Conservation (phyloP, 2,113 vertebrate genomes). For the Cebidichthys violaceus region DNA sequence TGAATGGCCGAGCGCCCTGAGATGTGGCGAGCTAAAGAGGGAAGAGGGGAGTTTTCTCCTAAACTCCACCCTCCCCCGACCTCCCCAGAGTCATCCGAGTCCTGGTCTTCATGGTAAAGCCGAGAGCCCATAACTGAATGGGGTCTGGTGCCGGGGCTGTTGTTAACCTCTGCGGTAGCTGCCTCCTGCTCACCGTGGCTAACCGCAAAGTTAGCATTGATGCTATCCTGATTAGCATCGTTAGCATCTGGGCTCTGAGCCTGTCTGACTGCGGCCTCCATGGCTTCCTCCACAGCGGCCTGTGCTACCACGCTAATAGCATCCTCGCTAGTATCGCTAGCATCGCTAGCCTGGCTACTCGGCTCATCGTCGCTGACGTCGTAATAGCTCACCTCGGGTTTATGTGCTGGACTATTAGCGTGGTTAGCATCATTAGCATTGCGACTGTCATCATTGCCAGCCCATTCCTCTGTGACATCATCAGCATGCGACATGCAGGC, state of each 20-base stretch:
- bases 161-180: background rate
- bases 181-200: constrained; percentile 1
- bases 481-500: constrained; percentile 3
- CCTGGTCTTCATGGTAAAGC: constrained; percentile 23
- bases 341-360: constrained; percentile 34
- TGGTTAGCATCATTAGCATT: constrained; percentile 15
- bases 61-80: constrained; percentile 39
- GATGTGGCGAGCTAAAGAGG: background rate
- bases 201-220: constrained; percentile 23
- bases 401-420: background rate
- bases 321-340: constrained; percentile 64
- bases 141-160: constrained; percentile 5
- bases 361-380: constrained; percentile 40
- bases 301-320: constrained; percentile 70
- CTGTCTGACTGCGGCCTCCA: constrained; percentile 50
- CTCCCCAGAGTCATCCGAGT: constrained; percentile 20
- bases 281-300: constrained; percentile 52
- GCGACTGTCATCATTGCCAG: constrained; percentile 7
- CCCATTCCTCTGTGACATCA: constrained; percentile 39
- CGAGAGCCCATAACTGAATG: background rate
- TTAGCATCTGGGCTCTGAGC: background rate
- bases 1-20: constrained; percentile 9
- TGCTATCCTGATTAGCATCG: constrained; percentile 9
- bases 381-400: constrained; percentile 24
- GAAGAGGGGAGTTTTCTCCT: constrained; percentile 32